These are phyloP conservation scores for Tinamus major DNA, from an alignment of 2,797 vertebrate genomes.

Conservation along the genomic window DNA sequence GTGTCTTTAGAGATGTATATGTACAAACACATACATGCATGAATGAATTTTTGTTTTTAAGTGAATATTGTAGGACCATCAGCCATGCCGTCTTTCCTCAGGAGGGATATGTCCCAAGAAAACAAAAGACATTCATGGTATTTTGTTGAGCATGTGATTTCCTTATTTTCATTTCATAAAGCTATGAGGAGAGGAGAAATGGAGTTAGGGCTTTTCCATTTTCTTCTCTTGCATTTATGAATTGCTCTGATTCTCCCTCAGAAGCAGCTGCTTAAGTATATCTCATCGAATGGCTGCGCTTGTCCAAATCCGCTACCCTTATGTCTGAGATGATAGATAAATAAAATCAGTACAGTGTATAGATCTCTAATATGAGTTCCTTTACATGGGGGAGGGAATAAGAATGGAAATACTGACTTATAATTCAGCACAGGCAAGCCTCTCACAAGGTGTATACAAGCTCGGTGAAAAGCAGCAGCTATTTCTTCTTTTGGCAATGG, in stretches of 20 bases:
- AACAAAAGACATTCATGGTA: not conserved
- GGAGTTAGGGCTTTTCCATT: slow-evolving; percentile 37
- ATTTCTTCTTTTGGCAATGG: slow-evolving; percentile 73
- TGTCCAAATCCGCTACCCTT: slow-evolving; percentile 71
- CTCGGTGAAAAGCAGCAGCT: slow-evolving; percentile 51
- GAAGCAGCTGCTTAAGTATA: slow-evolving; percentile 74
- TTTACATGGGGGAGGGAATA: slow-evolving; percentile 26
- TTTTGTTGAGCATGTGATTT: not conserved
- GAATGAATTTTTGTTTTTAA: not conserved
- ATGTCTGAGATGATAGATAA: slow-evolving; percentile 58
- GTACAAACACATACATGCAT: not conserved
- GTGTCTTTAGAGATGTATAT: not conserved
- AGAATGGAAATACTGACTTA: slow-evolving; percentile 62
- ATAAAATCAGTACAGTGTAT: slow-evolving; percentile 66
- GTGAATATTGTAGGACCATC: not conserved
- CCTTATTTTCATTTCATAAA: slow-evolving; percentile 26
- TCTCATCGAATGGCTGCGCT: slow-evolving; percentile 68
- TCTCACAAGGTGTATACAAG: slow-evolving; percentile 50
- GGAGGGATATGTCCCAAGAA: not conserved
- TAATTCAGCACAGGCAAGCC: slow-evolving; percentile 60
- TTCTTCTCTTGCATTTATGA: slow-evolving; percentile 61
- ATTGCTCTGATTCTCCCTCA: slow-evolving; percentile 66
- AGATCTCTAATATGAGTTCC: slow-evolving; percentile 49
- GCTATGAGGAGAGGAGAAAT: not conserved
- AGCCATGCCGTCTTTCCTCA: not conserved